A percentile compares a stretch with the other conserved stretches of the same genome.
Evolutionary conservation across 30 jellyfish, hydroid and myxozoan genomes (phyloP).

Genomic region (Aurelia aurita complex sp. Pacific): DNA sequence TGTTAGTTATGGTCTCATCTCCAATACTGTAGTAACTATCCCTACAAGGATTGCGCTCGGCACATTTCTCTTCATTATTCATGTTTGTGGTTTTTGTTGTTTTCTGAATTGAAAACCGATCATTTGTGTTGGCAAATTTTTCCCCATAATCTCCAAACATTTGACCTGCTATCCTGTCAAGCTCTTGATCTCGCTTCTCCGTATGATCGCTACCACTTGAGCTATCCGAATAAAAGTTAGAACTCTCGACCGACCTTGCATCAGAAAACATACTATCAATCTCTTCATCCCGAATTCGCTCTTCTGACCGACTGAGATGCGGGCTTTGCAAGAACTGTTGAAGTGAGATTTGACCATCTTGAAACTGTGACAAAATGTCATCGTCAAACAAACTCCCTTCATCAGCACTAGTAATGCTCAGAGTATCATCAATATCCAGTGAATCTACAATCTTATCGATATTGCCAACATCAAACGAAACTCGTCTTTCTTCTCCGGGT

Average conservation of each 20-base stretch:
- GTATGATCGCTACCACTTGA: conserved; percentile 60
- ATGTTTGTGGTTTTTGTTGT: neutral
- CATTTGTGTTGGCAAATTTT: conserved; percentile 27
- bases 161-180: conserved; percentile 72
- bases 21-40: conserved; percentile 51
- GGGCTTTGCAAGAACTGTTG: conserved; percentile 92
- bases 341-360: conserved; percentile 85
- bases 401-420: conserved; percentile 51
- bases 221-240: conserved; percentile 63
- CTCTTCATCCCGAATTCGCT: conserved; percentile 68
- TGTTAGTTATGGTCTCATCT: conserved; percentile 48
- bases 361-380: conserved; percentile 80
- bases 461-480: conserved; percentile 32
- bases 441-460: conserved; percentile 20
- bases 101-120: conserved; percentile 42
- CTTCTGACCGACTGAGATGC: conserved; percentile 71
- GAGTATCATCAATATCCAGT: conserved; percentile 25
- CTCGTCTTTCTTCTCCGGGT: conserved; percentile 20
- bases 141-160: conserved; percentile 58
- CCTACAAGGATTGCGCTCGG: conserved; percentile 4
- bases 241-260: conserved; percentile 61
- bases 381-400: conserved; percentile 84
- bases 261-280: conserved; percentile 66
- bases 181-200: conserved; percentile 63
- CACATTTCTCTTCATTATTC: neutral